Base-by-base conservation (phyloP, 2,113 vertebrate genomes). In the Catharus minimus region DNA sequence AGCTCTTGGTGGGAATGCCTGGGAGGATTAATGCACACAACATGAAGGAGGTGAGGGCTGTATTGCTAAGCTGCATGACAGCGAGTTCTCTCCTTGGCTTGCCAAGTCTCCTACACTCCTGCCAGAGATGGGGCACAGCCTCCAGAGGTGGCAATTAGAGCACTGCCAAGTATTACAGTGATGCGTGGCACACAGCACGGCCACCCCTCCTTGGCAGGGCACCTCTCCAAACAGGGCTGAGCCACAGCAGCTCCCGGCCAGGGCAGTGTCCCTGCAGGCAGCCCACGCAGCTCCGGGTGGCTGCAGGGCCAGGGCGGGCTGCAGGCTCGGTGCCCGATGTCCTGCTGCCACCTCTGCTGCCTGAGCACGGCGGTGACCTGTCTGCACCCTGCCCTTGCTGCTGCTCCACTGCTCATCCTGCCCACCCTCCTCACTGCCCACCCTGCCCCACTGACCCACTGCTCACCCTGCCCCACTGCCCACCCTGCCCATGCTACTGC, bases 121-220 rank as follows among this genome's bases (percentile, higher is more conserved):
- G 84, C 66, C 58, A 89, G 77, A 15, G 62, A 89, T 17, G 58
- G 84, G 84, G 49, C 71, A 33, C 30, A 17, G 38, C 55, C 71
- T 82, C 66, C 86, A 55, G 84, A 95, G 84, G 71, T 76, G 91
- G 84, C 89, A 91, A 82, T 87, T 75, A 68, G 33, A 76, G 89
- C 82, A 7, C 46, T 2, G 13, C 81, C 89, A 94, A 87, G 20
- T 28, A 83, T 67, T 56, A 33, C 83, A 92, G 83, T 1, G 5
- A 84, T 90, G 84, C 10, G 16, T 82, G 89, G 84, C 77, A 41
- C 69, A 61, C 36, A 11, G 66, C 74, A 75, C 8, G 6, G 94
- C 83, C 49, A 65, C 73, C 74, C 46, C 13, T 90, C n/a, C 89
- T 93, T 84, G 93, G 66, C 89, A 61, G 41, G 18, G 26, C 0